phyloP scores from a whole-genome alignment of 2,888 invertebrate species.

The Polyploca ridens region DNA sequence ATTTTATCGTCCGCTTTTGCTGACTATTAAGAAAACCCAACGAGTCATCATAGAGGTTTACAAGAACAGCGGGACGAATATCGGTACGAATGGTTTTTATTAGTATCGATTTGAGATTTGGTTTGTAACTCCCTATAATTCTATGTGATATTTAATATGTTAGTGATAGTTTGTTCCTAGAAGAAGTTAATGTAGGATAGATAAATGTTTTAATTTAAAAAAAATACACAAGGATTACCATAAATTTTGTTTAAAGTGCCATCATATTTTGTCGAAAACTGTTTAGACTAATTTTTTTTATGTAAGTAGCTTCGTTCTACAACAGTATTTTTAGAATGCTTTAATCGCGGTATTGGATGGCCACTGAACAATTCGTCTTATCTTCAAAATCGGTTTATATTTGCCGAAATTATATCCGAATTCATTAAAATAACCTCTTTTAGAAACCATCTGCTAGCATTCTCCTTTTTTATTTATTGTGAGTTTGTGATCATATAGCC shows the following conservation, averaged over 20 bases:
- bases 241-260: not conserved
- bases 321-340: too few relatives aligned
- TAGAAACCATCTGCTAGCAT: too few relatives aligned
- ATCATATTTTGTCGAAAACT: slow-evolving; percentile 1
- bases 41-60: not conserved
- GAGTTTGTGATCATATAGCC: too few relatives aligned
- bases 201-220: not conserved
- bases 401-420: too few relatives aligned
- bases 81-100: not conserved
- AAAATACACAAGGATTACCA: not conserved
- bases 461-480: too few relatives aligned
- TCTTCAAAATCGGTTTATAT: too few relatives aligned
- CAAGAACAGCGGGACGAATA: too few relatives aligned
- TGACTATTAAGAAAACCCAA: not conserved
- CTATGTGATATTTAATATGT: not conserved
- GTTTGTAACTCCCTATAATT: not conserved
- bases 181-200: not conserved
- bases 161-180: not conserved
- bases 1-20: not conserved
- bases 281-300: not conserved
- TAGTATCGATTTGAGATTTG: not conserved
- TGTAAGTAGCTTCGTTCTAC: too few relatives aligned
- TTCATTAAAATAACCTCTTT: too few relatives aligned
- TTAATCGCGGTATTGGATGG: too few relatives aligned
- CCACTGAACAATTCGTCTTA: too few relatives aligned